Base-by-base conservation (phyloP, 2,113 vertebrate genomes). In the Lamprologus callipterus region DNA sequence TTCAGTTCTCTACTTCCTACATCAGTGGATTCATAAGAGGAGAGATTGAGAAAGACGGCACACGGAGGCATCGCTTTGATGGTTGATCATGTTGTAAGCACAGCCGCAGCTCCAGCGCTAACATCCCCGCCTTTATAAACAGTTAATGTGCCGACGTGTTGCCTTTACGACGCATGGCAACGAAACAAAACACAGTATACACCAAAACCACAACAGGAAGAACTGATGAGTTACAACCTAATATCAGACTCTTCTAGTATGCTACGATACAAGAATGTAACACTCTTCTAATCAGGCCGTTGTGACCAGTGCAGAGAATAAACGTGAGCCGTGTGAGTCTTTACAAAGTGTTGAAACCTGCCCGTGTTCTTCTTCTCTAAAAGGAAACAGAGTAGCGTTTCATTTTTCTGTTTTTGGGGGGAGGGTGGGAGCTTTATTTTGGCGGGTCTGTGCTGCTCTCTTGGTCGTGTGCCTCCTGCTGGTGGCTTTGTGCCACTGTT, bases 141-240 rank as follows among this genome's bases (percentile, higher is more conserved):
- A 17, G 21, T 49, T 75, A 28, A 17, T 2, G 37, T 45, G 68
- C 2, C 13, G 8, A 45, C 1, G 40, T 11, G 21, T 70, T 23
- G 9, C 42, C 68, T 47, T 17, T 75, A 47, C 9, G 5, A 73
- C 4, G 21, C 68, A 5, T 17, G 21, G 21, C 40, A 75, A 75
- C 23, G 4, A 47, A 47, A 75, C 68, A 5, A 47, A 73, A 73
- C 23, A 11, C 40, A 28, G 23, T 14, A 26, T 11, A 17, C 21
- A 47, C 35, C n/a, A 3, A 70, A 21, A 70, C 65, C 63, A 42
- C 65, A 70, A 70, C 35, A 70, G 65, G 65, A 70, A 70, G 37
- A 42, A 70, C 37, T 6, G 65, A 42, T 70, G 65, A 70, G n/a
- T 42, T 70, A 70, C 35, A 70, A 23, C n/a, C 65, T 42, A 70